Base-by-base conservation (phyloP, 2,797 vertebrate species). In the Coreius guichenoti region DNA sequence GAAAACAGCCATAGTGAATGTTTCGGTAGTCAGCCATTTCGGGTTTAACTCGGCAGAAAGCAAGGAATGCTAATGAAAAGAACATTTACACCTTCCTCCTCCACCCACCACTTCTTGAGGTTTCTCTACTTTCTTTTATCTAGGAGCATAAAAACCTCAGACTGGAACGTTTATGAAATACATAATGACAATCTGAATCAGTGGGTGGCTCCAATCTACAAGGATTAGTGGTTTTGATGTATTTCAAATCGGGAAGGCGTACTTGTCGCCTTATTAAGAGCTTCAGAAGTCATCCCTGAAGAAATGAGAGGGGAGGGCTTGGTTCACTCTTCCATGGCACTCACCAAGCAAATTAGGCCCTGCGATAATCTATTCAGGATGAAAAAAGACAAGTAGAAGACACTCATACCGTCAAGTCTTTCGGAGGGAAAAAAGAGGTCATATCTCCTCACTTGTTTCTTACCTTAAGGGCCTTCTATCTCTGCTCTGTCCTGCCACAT, bases 151-250 rank as follows among this genome's bases (percentile, higher is more conserved):
- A 95, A 91, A 93, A 93, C 89, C 89, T 93, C 89, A 33, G 90
- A 94, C 92, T 93, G 93, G 92, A 94, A 94, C 93, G 84, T 94
- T 95, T 95, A 93, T 94, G 93, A 94, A 94, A 96, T 93, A 93
- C 92, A 92, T 95, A 94, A 96, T 94, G 94, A 92, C 92, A 92
- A 92, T 93, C 92, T 93, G 93, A 96, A 94, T 94, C 94, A 93
- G 94, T 94, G 93, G 95, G 94, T 86, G 93, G 93, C 92, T 93
- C 94, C 93, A 91, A 90, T 95, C 92, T 93, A 90, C 92, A 92
- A 92, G 93, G 93, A 95, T 95, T 94, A 95, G 93, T 91, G 92
- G 89, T 91, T 91, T 92, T 92, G 93, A 94, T 94, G 93, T 93
- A 94, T 93, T 93, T 94, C 91, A 93, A 91, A 92, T 93, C 81